Base-by-base conservation (phyloP, 2,113 vertebrate species). In the Murina feae region DNA sequence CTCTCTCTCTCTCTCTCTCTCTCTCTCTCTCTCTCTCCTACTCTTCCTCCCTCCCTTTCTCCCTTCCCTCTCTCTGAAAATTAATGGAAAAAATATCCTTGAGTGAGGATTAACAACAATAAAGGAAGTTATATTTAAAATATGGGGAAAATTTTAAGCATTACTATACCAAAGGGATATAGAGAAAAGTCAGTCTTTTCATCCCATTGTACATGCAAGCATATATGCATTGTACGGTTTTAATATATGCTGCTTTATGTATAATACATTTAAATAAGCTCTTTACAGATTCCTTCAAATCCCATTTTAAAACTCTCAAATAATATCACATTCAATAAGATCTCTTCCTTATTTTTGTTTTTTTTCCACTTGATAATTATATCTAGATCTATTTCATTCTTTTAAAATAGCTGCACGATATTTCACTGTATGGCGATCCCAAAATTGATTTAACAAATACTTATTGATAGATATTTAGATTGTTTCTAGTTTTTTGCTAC, bases 51-150 rank as follows among this genome's bases (percentile, higher is more conserved):
- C 14, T 65, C 63, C 14, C 63, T 7, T 14, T 14, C 63, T 65
- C 28, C 63, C 30, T 32, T 30, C 5, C 30, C 63, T 65, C 13
- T 65, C 30, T 32, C 63, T 65, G 63, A 32, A 65, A 65, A 65
- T 65, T 30, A 65, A 65, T 65, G 30, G 63, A 32, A 65, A 63
- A 65, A 65, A 65, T 65, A 65, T 32, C 63, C 30, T 65, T 32
- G 60, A 28, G 60, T 63, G 60, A 65, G 30, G 30, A 65, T 65
- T 65, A 65, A 65, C 13, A 65, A 30, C 60, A 13, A 30, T 10
- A 60, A 65, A 32, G 37, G 72, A 55, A 93, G 65, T 81, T 86
- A 83, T 65, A 90, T 85, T 37, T 49, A 96, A 96, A 79, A 86
- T 80, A 10, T 68, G 35, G 72, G 80, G 81, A 58, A 60, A 71